phyloP scores from a whole-genome alignment of 1,140 invertebrate genomes.

The Archivesica marissinica region DNA sequence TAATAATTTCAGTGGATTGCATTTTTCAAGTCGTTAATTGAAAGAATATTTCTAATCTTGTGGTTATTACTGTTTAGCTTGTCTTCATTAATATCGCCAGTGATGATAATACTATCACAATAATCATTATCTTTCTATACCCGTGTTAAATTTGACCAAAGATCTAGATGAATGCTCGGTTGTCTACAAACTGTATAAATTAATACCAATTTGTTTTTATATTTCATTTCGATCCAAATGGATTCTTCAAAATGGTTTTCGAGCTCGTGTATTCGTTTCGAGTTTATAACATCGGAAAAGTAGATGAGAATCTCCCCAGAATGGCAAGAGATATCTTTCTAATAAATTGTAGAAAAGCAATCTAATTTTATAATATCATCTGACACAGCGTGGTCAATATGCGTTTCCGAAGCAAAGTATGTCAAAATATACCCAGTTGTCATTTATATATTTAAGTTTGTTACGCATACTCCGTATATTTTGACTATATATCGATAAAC shows the following conservation, averaged over 20 bases:
- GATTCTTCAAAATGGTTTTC: no score
- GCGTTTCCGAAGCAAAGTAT: conserved; percentile 16
- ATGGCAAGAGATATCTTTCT: conserved; percentile 8
- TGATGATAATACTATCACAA: neutral
- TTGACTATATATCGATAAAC: conserved; percentile 5
- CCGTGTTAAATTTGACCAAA: neutral
- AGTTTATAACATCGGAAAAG: neutral
- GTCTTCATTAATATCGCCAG: conserved; percentile 10
- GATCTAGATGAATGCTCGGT: neutral
- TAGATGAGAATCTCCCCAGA: no score
- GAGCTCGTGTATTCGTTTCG: no score
- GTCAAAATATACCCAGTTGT: conserved; percentile 1
- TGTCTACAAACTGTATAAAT: no score
- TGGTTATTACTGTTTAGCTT: neutral
- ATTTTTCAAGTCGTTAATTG: neutral
- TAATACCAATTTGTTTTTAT: no score
- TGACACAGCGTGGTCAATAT: neutral
- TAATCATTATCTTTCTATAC: neutral
- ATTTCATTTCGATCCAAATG: no score
- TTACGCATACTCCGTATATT: conserved; percentile 12
- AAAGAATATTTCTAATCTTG: neutral
- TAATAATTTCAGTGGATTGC: neutral
- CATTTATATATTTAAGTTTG: conserved; percentile 19
- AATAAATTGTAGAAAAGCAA: neutral
- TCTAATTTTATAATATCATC: neutral